phyloP scores from a whole-genome alignment of 1,140 invertebrate genomes.

The Ridgeia piscesae region DNA sequence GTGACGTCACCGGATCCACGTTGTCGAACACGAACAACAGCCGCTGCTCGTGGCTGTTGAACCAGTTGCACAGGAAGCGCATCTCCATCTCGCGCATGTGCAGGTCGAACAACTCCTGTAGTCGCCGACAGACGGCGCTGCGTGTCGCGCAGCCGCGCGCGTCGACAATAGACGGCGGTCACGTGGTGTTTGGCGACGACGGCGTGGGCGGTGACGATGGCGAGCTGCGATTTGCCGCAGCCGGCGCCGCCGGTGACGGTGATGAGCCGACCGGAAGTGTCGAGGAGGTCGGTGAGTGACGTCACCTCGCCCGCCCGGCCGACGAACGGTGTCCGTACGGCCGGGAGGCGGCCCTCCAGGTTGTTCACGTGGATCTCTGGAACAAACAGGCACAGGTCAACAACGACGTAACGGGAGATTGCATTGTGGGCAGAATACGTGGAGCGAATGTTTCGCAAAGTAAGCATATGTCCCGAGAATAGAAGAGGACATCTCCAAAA shows the following conservation, averaged over 20 bases:
- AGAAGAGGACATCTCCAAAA: too few species aligned
- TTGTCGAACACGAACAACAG: constrained; percentile 28
- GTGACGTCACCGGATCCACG: constrained; percentile 12
- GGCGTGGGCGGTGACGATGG: constrained; percentile 2
- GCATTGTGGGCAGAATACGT: too few species aligned
- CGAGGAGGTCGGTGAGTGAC: constrained; percentile 12
- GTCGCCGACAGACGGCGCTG: neutral
- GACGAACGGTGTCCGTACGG: neutral
- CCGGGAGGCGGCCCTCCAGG: constrained; percentile 16
- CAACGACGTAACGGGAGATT: too few species aligned
- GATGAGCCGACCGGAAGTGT: constrained; percentile 11
- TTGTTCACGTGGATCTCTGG: constrained; percentile 23
- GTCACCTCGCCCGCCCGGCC: constrained; percentile 3
- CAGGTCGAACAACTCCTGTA: constrained; percentile 13
- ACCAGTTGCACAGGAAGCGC: constrained; percentile 22
- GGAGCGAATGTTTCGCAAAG: too few species aligned
- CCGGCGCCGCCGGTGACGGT: constrained; percentile 12
- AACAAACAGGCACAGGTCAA: neutral
- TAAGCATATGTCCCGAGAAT: too few species aligned
- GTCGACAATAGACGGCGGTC: constrained; percentile 14
- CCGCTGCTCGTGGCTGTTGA: constrained; percentile 26
- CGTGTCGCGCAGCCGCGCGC: neutral
- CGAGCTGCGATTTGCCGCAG: constrained; percentile 23
- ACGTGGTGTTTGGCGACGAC: neutral
- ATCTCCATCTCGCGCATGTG: constrained; percentile 10